A percentile compares a stretch with the other conserved stretches of the same genome.
Conservation (phyloP, 2,888 invertebrate genomes). For the Thelaira solivaga region DNA sequence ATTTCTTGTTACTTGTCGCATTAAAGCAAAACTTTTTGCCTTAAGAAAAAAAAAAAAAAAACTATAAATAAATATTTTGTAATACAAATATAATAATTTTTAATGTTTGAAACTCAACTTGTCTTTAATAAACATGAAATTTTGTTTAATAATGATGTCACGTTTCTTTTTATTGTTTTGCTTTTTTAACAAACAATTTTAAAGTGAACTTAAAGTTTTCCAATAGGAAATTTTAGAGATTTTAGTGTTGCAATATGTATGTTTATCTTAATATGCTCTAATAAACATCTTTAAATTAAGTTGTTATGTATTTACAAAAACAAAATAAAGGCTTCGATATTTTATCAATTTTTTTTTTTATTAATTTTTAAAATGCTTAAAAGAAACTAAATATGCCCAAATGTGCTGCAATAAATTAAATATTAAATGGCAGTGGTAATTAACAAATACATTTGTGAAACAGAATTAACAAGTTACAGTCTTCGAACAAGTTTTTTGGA, state of each 20-base stretch:
- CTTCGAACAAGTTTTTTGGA: too few relatives aligned
- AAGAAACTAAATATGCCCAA: not conserved
- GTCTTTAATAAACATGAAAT: slow-evolving; percentile 11
- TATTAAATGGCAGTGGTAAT: not conserved
- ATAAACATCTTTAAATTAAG: too few relatives aligned
- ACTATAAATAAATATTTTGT: slow-evolving; percentile 15
- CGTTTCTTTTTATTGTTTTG: not conserved
- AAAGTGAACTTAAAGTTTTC: too few relatives aligned
- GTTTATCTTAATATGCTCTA: not conserved
- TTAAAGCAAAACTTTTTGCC: not conserved
- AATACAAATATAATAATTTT: not conserved
- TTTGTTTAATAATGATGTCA: slow-evolving; percentile 7
- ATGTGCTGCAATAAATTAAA: slow-evolving; percentile 13
- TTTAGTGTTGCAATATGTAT: not conserved
- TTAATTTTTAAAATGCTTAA: too few relatives aligned
- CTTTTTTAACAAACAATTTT: too few relatives aligned
- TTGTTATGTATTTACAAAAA: too few relatives aligned
- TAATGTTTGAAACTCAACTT: too few relatives aligned
- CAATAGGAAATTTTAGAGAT: too few relatives aligned
- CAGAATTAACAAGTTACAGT: too few relatives aligned
- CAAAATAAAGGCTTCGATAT: too few relatives aligned
- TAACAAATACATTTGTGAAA: too few relatives aligned
- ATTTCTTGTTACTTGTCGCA: slow-evolving; percentile 8
- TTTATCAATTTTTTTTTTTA: too few relatives aligned
- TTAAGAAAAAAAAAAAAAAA: not conserved